Base-by-base conservation (phyloP, 2,888 invertebrate species). In the Erynnis tages region DNA sequence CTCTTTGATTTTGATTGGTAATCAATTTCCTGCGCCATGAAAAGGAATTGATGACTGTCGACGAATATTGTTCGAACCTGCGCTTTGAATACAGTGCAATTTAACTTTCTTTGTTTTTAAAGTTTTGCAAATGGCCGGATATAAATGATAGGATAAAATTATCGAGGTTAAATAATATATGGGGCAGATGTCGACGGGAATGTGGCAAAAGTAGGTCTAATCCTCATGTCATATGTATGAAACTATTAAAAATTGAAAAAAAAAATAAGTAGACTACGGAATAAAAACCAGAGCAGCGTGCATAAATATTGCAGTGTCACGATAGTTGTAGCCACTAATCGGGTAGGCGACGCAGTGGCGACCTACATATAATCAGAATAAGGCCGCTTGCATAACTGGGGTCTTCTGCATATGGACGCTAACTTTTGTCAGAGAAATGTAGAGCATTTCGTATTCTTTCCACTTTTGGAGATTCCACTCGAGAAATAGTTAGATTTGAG, bases 311-410 rank as follows among this genome's bases (percentile, higher is more conserved):
- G 50, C 50, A 50, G 25, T 50, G 50, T 50, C 50, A 50, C 43
- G 27, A 35, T 52, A 3, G 44, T 23, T 17, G 50, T 37, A n/a
- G n/a, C n/a, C 44, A 44, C 37, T 52, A 52, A 52, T 52, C 44
- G 35, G 16, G 35, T 44, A 37, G 44, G 70, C 70, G 69, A 60
- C 71, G 65, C 58, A 57, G 53, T 54, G 68, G 54, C 66, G 73
- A 74, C 75, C 75, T 69, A 79, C 69, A 70, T 63, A 66, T 64
- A 66, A 66, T 29, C 56, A 60, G 65, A 79, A 74, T 79, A 71
- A 71, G 76, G 69, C 59, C 73, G 71, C 56, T 44, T 52, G 37
- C 43, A 52, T 52, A 52, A 52, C 35, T 37, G 50, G 37, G 44
- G 19, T 50, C 41, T 43, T 35, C 50, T 50, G 16, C 23, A 50